These are phyloP conservation scores for Oscheius myriophilus DNA, from an alignment of 2,888 invertebrate genomes.

Conservation along the genomic window DNA sequence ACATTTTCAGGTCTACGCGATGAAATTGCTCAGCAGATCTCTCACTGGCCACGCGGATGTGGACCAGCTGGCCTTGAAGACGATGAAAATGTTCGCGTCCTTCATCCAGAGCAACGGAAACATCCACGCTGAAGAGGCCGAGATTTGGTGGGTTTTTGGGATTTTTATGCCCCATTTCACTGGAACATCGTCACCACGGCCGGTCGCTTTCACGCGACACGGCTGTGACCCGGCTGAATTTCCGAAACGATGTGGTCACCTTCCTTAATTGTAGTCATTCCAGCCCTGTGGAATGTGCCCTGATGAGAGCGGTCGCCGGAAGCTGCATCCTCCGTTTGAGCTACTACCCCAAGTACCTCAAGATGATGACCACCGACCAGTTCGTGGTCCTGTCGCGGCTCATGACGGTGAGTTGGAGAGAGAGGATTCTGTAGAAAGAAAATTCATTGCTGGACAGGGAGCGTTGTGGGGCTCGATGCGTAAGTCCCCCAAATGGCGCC, in stretches of 20 bases:
- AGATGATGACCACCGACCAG: slow-evolving; percentile 23
- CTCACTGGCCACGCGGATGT: slow-evolving; percentile 22
- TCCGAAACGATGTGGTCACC: no score
- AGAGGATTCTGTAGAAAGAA: no score
- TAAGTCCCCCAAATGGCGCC: no score
- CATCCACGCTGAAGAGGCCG: slow-evolving; percentile 19
- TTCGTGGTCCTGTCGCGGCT: slow-evolving; percentile 22
- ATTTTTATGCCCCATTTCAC: neutral
- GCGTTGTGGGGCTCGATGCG: no score
- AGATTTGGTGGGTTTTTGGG: slow-evolving; percentile 14
- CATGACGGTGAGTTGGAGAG: slow-evolving; percentile 2
- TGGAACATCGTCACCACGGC: no score
- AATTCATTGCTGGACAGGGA: no score
- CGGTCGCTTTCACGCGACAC: neutral
- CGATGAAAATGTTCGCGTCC: slow-evolving; percentile 30
- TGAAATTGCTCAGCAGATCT: slow-evolving; percentile 24
- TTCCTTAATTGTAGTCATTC: slow-evolving; percentile 4
- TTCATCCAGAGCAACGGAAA: slow-evolving; percentile 36
- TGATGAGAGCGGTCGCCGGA: slow-evolving; percentile 33
- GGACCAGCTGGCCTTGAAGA: slow-evolving; percentile 17
- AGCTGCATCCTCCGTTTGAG: slow-evolving; percentile 38
- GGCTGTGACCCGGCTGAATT: no score
- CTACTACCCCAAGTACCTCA: slow-evolving; percentile 10
- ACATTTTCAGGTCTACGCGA: slow-evolving; percentile 9
- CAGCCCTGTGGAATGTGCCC: slow-evolving; percentile 42